Evolutionary conservation across 1,140 invertebrate species (phyloP), one percentile per base, ranked within the genome.

Genomic region (Ceratosolen solmsi): DNA sequence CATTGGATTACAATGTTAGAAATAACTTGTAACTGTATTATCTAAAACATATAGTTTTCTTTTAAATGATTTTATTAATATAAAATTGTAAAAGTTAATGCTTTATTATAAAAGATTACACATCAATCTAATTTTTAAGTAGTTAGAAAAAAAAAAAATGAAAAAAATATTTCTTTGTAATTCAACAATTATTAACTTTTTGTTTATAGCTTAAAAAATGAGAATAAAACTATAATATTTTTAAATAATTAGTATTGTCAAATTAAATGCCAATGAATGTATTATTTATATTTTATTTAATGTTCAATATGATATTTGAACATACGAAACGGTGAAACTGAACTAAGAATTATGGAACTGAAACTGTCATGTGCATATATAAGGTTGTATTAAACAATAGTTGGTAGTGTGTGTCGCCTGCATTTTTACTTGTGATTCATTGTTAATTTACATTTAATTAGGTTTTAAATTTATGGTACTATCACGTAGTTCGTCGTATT

Each of bases 391-490:
- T 73, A 27, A n/a, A 49, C 56, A 25, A 36, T 54, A 56, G 49
- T 13, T 36, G 25, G 1, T 72, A n/a, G 4, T 41, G 1, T 15
- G 38, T 58, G 2, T 65, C 17, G 20, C 0, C 20, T 63, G n/a
- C 74, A 74, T 80, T 74, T 80, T 74, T 15, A 74, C 56, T 4
- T 73, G 46, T 80, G 79, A 80, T 73, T 80, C 79, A 80, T 74
- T 80, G 38, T 80, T 46, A 74, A 65, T 74, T 74, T 22, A 11
- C 27, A 60, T 2, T 51, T 72, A 0, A 54, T 38, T 74, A 17
- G 20, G 2, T 25, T 33, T 15, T 36, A 51, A 4, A 49, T 4
- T 15, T 46, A 11, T 2, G 38, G n/a, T 5, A 60, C 56, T 22
- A 27, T 70, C 9, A 49, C 71, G 1, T 49, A 72, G 15, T 25